Base-by-base conservation (phyloP, 2,888 invertebrate species). In the Noctua comes region DNA sequence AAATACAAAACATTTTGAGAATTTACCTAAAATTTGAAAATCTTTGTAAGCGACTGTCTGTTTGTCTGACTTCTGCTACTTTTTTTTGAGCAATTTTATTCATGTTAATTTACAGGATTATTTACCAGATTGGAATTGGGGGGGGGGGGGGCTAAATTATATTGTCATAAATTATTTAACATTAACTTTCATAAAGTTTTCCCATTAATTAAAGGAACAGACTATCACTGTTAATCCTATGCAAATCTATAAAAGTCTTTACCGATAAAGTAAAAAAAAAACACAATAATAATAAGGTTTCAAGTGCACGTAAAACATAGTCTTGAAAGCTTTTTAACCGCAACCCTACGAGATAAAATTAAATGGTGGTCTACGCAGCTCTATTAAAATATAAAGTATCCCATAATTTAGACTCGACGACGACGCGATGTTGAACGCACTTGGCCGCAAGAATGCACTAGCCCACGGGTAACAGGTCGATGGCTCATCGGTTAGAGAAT, bases 381-480 rank as follows among this genome's bases (percentile, higher is more conserved):
- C 36, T 78, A 43, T 78, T 71, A 40, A 51, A 59, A 71, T 73
- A 31, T 54, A 27, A 73, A 46, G 11, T 48, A 46, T 24, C 18
- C 48, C 51, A 54, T 79, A 59, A n/a, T 31, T 40, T 48, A 65
- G 46, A 11, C 40, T 31, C 68, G 40, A 65, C 40, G 7, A 24
- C 68, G 46, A 65, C 40, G 7, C 51, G 21, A 64, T 13, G 27
- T 72, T 70, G 24, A 51, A 73, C 70, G 72, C 71, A 79, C 77
- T 77, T 77, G 66, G 43, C 73, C 62, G 51, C 80, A 82, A 79
- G 82, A 86, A 86, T 79, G 88, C 77, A 77, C 68, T 27, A 73
- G 69, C 57, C 36, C 43, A 81, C 73, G 27, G 40, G 54, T 77
- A 80, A 88, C 87, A 78, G 85, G 87, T 88, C 80, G 68, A 66